These are phyloP conservation scores for Dyspetes luteomarginatus DNA, from an alignment of 2,888 invertebrate species.

Conservation along the genomic window DNA sequence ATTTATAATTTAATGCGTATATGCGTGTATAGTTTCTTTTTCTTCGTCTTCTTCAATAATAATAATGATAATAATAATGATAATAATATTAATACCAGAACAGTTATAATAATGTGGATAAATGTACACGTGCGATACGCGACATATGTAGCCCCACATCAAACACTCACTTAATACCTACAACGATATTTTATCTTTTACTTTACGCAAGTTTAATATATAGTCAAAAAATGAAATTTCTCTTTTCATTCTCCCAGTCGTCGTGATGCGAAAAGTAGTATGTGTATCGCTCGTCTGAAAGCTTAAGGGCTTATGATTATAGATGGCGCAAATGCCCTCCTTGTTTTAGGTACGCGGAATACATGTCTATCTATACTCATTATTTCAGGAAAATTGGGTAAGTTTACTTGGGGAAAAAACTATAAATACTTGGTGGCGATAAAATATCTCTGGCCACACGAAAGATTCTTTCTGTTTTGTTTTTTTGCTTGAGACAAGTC, in stretches of 20 bases:
- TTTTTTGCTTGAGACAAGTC: constrained; percentile 11
- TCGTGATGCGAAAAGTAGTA: constrained; percentile 1
- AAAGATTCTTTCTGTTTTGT: constrained; percentile 1
- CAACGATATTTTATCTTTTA: constrained; percentile 39
- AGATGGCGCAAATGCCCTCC: no score
- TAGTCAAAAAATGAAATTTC: constrained; percentile 43
- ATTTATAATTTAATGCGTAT: constrained; percentile 72
- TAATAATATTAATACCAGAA: constrained; percentile 49
- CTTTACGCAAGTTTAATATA: constrained; percentile 29
- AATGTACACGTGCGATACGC: constrained; percentile 63
- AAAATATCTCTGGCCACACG: constrained; percentile 3
- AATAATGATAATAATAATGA: constrained; percentile 33
- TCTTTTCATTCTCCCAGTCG: constrained; percentile 11
- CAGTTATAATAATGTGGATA: constrained; percentile 60
- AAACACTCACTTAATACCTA: constrained; percentile 52
- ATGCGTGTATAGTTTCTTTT: constrained; percentile 60
- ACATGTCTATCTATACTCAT: neutral
- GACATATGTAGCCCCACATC: constrained; percentile 61
- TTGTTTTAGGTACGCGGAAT: no score
- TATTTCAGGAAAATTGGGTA: neutral
- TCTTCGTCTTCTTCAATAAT: constrained; percentile 42
- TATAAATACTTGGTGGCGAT: neutral
- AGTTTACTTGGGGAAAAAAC: neutral
- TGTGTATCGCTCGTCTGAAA: neutral
- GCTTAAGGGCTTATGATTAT: no score